Evolutionary conservation across 2,113 vertebrate genomes (phyloP).

Genomic region (Excalfactoria chinensis): DNA sequence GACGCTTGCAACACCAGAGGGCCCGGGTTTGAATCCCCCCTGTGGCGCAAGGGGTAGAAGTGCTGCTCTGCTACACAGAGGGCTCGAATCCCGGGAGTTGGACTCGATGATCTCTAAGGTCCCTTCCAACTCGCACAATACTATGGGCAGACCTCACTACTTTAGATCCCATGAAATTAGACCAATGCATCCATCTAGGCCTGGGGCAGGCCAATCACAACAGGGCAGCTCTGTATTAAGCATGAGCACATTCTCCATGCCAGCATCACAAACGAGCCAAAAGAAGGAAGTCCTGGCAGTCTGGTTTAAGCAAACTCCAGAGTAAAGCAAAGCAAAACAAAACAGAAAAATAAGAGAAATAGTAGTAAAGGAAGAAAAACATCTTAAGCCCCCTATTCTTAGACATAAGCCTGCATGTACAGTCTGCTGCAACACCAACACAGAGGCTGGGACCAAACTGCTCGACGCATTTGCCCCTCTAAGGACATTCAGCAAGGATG

Average conservation of each 20-base stretch:
- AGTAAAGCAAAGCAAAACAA: not conserved
- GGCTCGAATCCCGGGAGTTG: too few species aligned
- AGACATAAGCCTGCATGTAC: not conserved
- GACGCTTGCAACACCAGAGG: too few species aligned
- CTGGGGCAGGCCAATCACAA: not conserved
- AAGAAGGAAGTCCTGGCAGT: not conserved
- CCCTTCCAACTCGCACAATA: too few species aligned
- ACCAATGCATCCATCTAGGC: not conserved
- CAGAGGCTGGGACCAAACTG: not conserved
- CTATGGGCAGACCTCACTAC: fast-evolving
- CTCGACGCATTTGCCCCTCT: not conserved
- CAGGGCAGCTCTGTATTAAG: not conserved
- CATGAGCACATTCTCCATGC: not conserved
- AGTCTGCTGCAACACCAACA: not conserved
- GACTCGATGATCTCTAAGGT: too few species aligned
- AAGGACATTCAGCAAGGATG: not conserved
- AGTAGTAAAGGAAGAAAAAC: not conserved
- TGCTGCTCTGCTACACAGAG: too few species aligned
- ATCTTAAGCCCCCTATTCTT: not conserved
- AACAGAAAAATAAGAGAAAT: not conserved
- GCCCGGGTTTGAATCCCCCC: too few species aligned
- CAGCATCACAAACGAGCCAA: not conserved
- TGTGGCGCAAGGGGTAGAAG: too few species aligned
- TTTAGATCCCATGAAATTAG: not conserved
- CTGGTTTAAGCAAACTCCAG: not conserved